These are phyloP conservation scores for Arctia plantaginis DNA, from an alignment of 2,888 invertebrate species.

Conservation along the genomic window DNA sequence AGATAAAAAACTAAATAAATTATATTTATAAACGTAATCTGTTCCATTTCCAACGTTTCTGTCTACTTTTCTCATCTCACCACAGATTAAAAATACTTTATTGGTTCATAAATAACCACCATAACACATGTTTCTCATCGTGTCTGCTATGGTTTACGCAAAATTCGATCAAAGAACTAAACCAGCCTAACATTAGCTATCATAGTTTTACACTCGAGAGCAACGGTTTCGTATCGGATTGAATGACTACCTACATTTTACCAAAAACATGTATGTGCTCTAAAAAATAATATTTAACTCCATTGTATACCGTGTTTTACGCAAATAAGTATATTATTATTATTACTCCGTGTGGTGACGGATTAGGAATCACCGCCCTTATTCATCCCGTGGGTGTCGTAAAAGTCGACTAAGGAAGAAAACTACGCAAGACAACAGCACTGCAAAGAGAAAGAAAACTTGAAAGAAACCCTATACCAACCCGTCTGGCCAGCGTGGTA, in stretches of 20 bases:
- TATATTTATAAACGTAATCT: neutral
- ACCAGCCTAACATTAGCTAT: conserved; percentile 11
- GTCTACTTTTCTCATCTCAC: conserved; percentile 2
- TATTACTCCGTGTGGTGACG: too few relatives aligned
- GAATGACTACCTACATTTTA: neutral
- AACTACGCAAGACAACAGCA: too few relatives aligned
- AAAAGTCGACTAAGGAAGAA: too few relatives aligned
- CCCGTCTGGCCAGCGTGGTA: too few relatives aligned
- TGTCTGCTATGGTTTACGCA: conserved; percentile 32
- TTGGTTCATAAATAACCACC: conserved; percentile 12
- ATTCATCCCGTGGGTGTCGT: too few relatives aligned
- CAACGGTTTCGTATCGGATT: neutral
- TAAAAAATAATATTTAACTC: neutral
- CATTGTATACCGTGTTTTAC: too few relatives aligned
- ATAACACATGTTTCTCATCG: conserved; percentile 38
- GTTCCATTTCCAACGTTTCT: conserved; percentile 5
- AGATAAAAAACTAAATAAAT: neutral
- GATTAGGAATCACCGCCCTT: too few relatives aligned
- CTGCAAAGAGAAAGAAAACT: too few relatives aligned
- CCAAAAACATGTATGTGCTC: neutral
- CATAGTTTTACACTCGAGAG: neutral
- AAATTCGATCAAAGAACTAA: conserved; percentile 37
- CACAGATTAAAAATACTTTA: conserved; percentile 13
- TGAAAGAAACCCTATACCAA: too few relatives aligned
- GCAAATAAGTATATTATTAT: too few relatives aligned